phyloP scores from a whole-genome alignment of 1,140 invertebrate species.

The Saccostrea glomerata region DNA sequence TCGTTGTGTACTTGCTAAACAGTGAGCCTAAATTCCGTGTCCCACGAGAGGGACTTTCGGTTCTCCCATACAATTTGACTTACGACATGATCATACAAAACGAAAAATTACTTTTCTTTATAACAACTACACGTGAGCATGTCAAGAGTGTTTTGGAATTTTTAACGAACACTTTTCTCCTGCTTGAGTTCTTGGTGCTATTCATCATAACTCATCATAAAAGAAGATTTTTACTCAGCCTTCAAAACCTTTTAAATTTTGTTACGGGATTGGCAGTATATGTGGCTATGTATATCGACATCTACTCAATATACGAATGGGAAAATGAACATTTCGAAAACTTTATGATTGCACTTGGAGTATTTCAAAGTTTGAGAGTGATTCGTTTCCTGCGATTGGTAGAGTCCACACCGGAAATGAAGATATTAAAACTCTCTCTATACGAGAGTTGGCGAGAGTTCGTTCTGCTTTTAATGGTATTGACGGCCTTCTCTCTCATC shows the following conservation, averaged over 20 bases:
- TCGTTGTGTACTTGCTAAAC: background rate
- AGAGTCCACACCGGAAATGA: background rate
- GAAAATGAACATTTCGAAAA: background rate
- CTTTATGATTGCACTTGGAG: background rate
- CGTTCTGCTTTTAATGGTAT: background rate
- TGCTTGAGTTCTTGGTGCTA: background rate
- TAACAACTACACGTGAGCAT: background rate
- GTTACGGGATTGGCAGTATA: background rate
- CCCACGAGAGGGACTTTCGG: background rate
- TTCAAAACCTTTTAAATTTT: background rate
- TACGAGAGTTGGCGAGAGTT: constrained; percentile 35
- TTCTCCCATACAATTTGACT: background rate
- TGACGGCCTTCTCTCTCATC: constrained; percentile 35
- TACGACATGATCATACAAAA: background rate
- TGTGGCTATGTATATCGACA: background rate
- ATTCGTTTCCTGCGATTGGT: constrained; percentile 1
- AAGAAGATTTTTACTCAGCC: background rate
- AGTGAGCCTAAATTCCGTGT: background rate
- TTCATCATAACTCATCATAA: constrained; percentile 15
- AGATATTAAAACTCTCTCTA: constrained; percentile 37
- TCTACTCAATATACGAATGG: background rate
- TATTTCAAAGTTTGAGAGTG: background rate
- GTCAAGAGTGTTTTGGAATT: background rate
- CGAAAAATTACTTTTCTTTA: background rate
- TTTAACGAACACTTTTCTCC: background rate